Evolutionary conservation across 1,140 invertebrate genomes (phyloP).

Genomic region (Temnothorax nylanderi): DNA sequence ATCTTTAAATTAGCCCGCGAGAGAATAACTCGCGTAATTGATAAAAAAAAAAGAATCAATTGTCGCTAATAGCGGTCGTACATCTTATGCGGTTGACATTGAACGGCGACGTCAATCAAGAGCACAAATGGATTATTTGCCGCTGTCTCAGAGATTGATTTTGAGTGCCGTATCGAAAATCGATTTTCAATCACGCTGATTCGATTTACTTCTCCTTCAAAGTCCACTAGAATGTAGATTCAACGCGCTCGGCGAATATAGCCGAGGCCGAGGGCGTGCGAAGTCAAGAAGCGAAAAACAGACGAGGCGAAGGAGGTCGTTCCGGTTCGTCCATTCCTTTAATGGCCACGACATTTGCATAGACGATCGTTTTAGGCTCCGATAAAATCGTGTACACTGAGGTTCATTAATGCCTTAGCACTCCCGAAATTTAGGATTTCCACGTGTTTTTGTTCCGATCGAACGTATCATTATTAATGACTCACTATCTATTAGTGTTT

Average conservation of each 20-base stretch:
- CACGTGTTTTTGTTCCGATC: not conserved
- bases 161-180: constrained; percentile 57
- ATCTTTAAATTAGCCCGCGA: not conserved
- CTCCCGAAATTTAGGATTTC: not conserved
- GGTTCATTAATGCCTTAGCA: constrained; percentile 14
- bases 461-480: not conserved
- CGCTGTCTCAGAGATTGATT: constrained; percentile 57
- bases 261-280: not conserved
- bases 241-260: constrained; percentile 35
- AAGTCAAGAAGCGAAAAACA: constrained; percentile 56
- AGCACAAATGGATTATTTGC: constrained; percentile 58
- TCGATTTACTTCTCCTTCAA: constrained; percentile 56
- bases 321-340: constrained; percentile 33
- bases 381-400: constrained; percentile 4
- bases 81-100: constrained; percentile 43
- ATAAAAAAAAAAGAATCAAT: constrained; percentile 13
- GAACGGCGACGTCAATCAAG: constrained; percentile 50
- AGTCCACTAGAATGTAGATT: constrained; percentile 60
- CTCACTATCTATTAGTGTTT: not conserved
- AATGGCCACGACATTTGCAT: constrained; percentile 48
- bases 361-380: constrained; percentile 4
- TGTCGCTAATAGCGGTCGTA: not conserved
- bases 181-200: constrained; percentile 54
- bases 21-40: not conserved
- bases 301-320: constrained; percentile 31